Evolutionary conservation across 2,888 invertebrate genomes (phyloP).

Genomic region (Sussaba pulchella): DNA sequence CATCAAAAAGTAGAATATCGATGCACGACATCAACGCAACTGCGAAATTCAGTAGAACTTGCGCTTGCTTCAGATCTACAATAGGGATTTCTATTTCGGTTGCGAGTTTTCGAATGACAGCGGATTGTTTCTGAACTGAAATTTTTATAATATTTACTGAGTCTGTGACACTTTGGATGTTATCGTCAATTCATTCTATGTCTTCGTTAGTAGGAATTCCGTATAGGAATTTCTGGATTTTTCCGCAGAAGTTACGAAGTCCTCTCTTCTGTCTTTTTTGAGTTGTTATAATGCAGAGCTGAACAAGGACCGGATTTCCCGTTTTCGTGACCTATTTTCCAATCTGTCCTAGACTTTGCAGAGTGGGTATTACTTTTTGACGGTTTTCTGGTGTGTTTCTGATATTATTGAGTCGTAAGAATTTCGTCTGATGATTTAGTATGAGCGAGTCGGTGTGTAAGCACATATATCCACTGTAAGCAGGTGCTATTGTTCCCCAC

Average conservation of each 20-base stretch:
- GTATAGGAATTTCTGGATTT: slow-evolving; percentile 13
- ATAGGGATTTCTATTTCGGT: slow-evolving; percentile 29
- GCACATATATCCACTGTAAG: slow-evolving; percentile 3
- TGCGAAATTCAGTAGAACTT: slow-evolving; percentile 7
- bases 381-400: neutral
- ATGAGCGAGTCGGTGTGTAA: neutral
- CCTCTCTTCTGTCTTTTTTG: slow-evolving; percentile 16
- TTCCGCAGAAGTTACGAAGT: slow-evolving; percentile 28
- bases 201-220: slow-evolving; percentile 33
- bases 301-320: neutral
- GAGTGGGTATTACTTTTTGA: neutral
- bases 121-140: slow-evolving; percentile 40
- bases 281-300: slow-evolving; percentile 10
- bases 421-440: neutral
- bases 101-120: slow-evolving; percentile 36
- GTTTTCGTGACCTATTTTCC: neutral
- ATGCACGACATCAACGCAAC: slow-evolving; percentile 33
- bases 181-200: slow-evolving; percentile 19
- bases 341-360: neutral
- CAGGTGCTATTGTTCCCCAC: neutral
- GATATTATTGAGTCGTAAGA: slow-evolving; percentile 5
- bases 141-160: slow-evolving; percentile 42
- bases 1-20: slow-evolving; percentile 35
- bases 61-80: slow-evolving; percentile 23
- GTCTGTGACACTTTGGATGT: slow-evolving; percentile 28